These are phyloP conservation scores for Pantherophis guttatus DNA, from an alignment of 2,113 vertebrate species.

Conservation along the genomic window DNA sequence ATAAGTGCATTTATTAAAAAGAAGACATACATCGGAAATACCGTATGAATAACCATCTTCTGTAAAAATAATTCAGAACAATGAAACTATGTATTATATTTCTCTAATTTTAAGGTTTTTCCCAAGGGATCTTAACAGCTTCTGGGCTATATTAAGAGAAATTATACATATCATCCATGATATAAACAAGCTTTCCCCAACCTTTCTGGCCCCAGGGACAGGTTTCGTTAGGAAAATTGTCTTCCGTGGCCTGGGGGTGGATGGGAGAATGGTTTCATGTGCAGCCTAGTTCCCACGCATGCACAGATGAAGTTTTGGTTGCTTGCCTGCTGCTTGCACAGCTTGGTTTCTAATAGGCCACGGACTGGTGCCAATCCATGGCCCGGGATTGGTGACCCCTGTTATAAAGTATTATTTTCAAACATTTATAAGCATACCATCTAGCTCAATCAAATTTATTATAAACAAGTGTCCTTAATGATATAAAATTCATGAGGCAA, in stretches of 20 bases:
- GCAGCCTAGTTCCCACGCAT: not conserved
- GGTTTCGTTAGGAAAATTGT: not conserved
- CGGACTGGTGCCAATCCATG: accelerated
- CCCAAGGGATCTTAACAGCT: not conserved
- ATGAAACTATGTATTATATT: not conserved
- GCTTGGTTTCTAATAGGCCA: not conserved
- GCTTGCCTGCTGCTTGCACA: accelerated
- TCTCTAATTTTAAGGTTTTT: not conserved
- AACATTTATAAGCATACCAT: not conserved
- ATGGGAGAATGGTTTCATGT: not conserved
- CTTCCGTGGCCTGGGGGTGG: not conserved
- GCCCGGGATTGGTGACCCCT: not conserved
- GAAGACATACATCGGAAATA: not conserved
- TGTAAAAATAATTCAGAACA: not conserved
- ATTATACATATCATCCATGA: not conserved
- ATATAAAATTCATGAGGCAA: not conserved
- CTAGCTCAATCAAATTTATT: not conserved
- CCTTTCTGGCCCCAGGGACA: not conserved
- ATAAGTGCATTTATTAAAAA: not conserved
- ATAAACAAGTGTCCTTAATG: not conserved
- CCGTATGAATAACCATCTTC: not conserved
- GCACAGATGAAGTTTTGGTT: not conserved
- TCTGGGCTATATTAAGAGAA: not conserved
- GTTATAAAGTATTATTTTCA: not conserved
- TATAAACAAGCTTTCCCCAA: not conserved